Evolutionary conservation across 2,888 invertebrate species (phyloP).

Genomic region (Belgica antarctica): DNA sequence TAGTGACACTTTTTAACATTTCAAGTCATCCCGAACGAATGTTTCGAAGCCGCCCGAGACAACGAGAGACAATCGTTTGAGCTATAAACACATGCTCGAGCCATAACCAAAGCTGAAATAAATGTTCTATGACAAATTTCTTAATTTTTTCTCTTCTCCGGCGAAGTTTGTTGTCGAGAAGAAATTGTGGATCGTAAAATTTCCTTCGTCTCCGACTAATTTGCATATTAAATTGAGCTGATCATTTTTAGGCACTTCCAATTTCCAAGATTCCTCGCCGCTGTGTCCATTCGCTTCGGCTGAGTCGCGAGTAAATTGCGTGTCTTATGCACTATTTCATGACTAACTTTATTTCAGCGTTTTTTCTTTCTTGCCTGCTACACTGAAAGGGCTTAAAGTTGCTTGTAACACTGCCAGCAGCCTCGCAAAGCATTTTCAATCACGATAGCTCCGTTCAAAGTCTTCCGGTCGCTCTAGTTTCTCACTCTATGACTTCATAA

Average conservation of each 20-base stretch:
- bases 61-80: neutral
- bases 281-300: neutral
- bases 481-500: too few relatives aligned
- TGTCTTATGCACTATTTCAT: constrained; percentile 41
- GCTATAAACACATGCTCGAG: constrained; percentile 24
- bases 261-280: neutral
- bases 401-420: neutral
- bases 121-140: constrained; percentile 36
- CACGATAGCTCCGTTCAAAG: constrained; percentile 19
- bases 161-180: neutral
- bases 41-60: neutral
- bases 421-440: neutral
- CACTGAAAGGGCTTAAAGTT: constrained; percentile 21
- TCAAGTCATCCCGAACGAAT: constrained; percentile 40
- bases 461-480: constrained; percentile 26
- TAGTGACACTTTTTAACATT: constrained; percentile 41
- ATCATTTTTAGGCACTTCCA: constrained; percentile 19
- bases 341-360: constrained; percentile 27
- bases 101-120: neutral
- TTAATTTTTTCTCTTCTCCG: neutral
- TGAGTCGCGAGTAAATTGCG: constrained; percentile 2
- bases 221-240: constrained; percentile 40
- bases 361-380: neutral
- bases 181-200: constrained; percentile 21
- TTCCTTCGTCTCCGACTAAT: constrained; percentile 15